Evolutionary conservation across 2,113 vertebrate genomes (phyloP), one percentile per base, ranked within the genome.

Genomic region (Bagarius yarrelli): DNA sequence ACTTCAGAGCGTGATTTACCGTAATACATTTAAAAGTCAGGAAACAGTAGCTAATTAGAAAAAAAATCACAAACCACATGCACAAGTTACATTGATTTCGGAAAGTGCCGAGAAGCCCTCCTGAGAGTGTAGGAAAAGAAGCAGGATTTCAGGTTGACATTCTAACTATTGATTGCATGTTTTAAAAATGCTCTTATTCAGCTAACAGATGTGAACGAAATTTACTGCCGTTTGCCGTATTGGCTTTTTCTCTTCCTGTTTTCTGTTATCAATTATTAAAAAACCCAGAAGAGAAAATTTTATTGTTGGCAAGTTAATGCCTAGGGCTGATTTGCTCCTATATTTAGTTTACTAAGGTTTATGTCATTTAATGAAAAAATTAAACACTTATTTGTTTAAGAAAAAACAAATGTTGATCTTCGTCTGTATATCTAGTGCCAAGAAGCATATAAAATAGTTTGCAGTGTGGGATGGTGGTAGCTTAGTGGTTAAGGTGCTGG

Each of bases 131-230:
- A 40, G 18, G 16, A 30, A 61, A 61, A 13, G 61, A 9, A 50
- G 52, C n/a, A 52, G 25, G 14, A 61, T 70, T 63, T 61, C 32
- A 57, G 64, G 32, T 63, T 72, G 53, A 61, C 47, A 44, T 81
- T 81, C 52, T 44, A 53, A 83, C 57, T 59, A n/a, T 84, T 85
- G 52, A 83, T 81, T 79, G 55, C 56, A 82, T 76, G 61, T 83
- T 72, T 50, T 81, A 70, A 83, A 47, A 80, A 76, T 34, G 73
- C 57, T 81, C 81, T 86, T n/a, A 86, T 86, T 85, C 80, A 80
- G 73, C 76, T 82, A 85, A 83, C 81, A 77, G 69, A 81, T 55
- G 56, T 66, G 12, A 70, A 83, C n/a, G 16, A 72, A 76, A 72
- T 75, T 56, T 40, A 60, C 64, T 74, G 67, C 30, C 73, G 80